These are phyloP conservation scores for Chionis minor DNA, from an alignment of 2,113 vertebrate genomes.

Conservation along the genomic window DNA sequence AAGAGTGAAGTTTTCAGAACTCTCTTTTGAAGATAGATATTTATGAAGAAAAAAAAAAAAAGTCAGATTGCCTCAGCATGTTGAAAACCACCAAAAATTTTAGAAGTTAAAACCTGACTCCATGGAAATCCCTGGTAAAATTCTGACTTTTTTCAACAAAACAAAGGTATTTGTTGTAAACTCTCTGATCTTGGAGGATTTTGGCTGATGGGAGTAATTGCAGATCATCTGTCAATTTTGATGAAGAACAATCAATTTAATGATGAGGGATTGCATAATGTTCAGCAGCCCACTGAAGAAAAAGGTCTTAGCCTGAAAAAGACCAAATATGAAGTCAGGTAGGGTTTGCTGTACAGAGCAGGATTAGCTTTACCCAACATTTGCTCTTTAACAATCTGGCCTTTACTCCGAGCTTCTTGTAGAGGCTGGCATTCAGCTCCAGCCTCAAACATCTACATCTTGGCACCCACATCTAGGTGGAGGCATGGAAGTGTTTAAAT, in stretches of 20 bases:
- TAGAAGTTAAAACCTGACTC: background rate
- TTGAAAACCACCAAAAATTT: background rate
- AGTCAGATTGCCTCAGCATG: background rate
- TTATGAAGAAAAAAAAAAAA: background rate
- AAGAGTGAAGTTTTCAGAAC: background rate
- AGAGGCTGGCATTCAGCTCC: background rate
- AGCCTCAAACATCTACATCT: background rate
- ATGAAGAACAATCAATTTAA: background rate
- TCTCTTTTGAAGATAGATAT: background rate
- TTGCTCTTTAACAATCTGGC: background rate
- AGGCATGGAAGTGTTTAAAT: background rate
- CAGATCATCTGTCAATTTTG: background rate
- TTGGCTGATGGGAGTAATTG: background rate
- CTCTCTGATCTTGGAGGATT: background rate
- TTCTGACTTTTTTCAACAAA: background rate
- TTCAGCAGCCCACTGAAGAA: background rate
- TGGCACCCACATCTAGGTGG: background rate
- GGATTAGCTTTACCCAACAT: background rate
- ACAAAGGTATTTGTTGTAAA: background rate
- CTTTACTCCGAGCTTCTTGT: background rate
- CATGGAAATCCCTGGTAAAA: background rate
- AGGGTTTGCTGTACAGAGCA: background rate
- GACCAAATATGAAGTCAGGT: background rate
- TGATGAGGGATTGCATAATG: background rate
- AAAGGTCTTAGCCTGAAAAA: background rate